A percentile compares a stretch with the other conserved stretches of the same genome.
phyloP scores from a whole-genome alignment of 1,140 invertebrate species.

The Trachymyrmex cornetzi region DNA sequence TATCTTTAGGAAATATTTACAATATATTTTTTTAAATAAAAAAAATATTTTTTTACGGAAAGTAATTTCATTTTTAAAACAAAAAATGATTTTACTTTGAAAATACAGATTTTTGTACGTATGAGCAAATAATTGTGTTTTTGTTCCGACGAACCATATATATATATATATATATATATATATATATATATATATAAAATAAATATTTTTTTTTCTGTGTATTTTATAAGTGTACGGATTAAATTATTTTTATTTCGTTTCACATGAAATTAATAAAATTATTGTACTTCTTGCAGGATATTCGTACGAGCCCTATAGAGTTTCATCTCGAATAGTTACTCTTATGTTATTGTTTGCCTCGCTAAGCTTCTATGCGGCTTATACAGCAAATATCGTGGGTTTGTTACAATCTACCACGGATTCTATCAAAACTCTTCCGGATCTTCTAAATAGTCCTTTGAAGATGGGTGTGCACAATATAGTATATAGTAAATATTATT shows the following conservation, averaged over 20 bases:
- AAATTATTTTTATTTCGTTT: not conserved
- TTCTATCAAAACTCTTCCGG: slow-evolving; percentile 87
- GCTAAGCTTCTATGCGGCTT: slow-evolving; percentile 88
- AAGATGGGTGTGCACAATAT: slow-evolving; percentile 88
- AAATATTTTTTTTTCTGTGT: not conserved
- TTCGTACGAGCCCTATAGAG: slow-evolving; percentile 75
- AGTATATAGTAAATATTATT: slow-evolving; percentile 89
- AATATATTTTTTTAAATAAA: too few species aligned
- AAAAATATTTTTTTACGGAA: too few species aligned
- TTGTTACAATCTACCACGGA: slow-evolving; percentile 89
- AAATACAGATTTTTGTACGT: too few species aligned
- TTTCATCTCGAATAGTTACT: slow-evolving; percentile 77
- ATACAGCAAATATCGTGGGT: slow-evolving; percentile 90
- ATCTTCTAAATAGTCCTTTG: slow-evolving; percentile 88
- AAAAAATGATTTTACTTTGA: too few species aligned
- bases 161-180: too few species aligned
- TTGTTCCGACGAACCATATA: too few species aligned
- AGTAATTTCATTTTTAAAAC: too few species aligned
- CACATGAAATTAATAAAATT: not conserved
- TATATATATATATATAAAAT: too few species aligned
- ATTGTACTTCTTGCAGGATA: slow-evolving; percentile 68
- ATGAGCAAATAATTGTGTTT: too few species aligned
- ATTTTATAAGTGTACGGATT: not conserved
- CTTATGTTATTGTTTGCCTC: slow-evolving; percentile 78
- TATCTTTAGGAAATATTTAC: too few species aligned